These are phyloP conservation scores for Zele albiditarsus DNA, from an alignment of 2,888 invertebrate genomes.

Conservation along the genomic window DNA sequence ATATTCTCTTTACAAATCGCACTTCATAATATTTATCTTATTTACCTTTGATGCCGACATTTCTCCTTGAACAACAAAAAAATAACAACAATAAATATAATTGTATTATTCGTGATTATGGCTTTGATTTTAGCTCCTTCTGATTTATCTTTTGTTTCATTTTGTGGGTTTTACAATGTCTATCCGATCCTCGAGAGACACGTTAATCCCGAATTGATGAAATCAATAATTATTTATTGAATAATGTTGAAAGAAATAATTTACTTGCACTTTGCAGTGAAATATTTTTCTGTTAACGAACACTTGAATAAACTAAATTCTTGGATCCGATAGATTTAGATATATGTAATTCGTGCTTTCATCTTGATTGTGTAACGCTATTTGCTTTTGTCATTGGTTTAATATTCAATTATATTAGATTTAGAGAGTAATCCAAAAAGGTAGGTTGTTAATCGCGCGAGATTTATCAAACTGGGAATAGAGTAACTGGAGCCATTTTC, in stretches of 20 bases:
- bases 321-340: conserved; percentile 52
- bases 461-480: conserved; percentile 37
- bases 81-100: background rate
- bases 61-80: background rate
- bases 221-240: too few relatives aligned
- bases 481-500: conserved; percentile 13
- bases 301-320: conserved; percentile 17
- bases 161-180: background rate
- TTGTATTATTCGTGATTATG: conserved; percentile 10
- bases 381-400: conserved; percentile 72
- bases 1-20: background rate
- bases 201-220: background rate
- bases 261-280: too few relatives aligned
- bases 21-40: background rate
- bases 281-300: too few relatives aligned
- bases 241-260: too few relatives aligned
- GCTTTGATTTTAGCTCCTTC: conserved; percentile 16
- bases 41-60: background rate
- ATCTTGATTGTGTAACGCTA: conserved; percentile 73
- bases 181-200: conserved; percentile 4
- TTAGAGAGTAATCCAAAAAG: conserved; percentile 66
- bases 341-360: conserved; percentile 71
- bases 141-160: conserved; percentile 2
- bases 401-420: conserved; percentile 67
- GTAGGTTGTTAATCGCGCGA: conserved; percentile 60